Base-by-base conservation (phyloP, 2,797 vertebrate species). In the Ambastaia sidthimunki region DNA sequence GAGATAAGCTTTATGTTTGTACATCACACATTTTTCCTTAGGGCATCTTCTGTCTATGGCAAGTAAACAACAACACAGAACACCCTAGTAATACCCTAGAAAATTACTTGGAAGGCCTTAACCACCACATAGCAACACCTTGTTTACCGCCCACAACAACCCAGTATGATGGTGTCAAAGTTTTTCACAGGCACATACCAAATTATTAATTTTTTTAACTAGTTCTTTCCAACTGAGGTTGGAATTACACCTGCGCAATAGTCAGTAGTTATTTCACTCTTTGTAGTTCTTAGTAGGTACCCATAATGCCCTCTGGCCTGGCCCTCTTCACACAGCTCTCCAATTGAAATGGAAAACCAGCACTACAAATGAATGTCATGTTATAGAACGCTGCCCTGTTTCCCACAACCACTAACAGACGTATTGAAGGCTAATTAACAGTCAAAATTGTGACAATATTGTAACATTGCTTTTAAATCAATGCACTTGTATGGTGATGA, bases 321-420 rank as follows among this genome's bases (percentile, higher is more conserved):
- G 9, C 41, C 12, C 23, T 74, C 0, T 62, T 6, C 50, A 9
- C 16, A 28, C 78, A 50, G 34, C 34, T 74, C 41, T 77, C 54
- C 23, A 28, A 16, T 68, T 78, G 15, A 77, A 70, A 73, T 34
- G 47, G 55, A 74, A 66, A 44, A 18, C 44, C 65, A 60, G 62
- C 75, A 54, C 23, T 78, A 72, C 63, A 86, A 89, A 80, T 83
- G 63, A 86, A 82, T 66, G 60, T 78, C 76, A 63, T 57, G 37
- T 31, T 65, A 63, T 48, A 78, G 76, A 63, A 63, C 50, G 41
- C 50, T 18, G 15, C 41, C 23, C 55, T 11, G 34, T 76, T 55
- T 71, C 18, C 15, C 19, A 44, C 23, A 41, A 16, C 13, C 9
- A n/a, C 25, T 80, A 59, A 79, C 23, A n/a, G 34, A 59, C 57